Evolutionary conservation across 1,140 invertebrate genomes (phyloP).

Genomic region (Belonocnema kinseyi): DNA sequence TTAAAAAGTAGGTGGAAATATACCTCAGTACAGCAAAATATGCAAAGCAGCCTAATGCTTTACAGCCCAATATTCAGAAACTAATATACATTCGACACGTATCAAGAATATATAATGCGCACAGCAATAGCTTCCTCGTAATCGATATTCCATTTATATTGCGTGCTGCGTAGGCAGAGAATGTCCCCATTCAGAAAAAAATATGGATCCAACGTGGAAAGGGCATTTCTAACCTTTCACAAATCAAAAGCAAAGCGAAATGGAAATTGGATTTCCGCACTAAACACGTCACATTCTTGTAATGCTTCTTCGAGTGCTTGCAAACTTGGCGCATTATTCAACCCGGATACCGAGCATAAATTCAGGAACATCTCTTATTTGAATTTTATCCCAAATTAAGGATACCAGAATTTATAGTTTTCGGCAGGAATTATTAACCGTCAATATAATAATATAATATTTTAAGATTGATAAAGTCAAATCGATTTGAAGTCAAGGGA

Average conservation of each 20-base stretch:
- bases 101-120: conserved; percentile 26
- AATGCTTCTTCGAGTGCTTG: conserved; percentile 23
- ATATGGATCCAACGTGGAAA: neutral
- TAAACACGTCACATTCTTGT: conserved; percentile 1
- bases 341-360: neutral
- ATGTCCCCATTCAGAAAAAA: conserved; percentile 24
- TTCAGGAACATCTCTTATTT: neutral
- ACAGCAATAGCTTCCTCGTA: conserved; percentile 13
- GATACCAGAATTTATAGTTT: neutral
- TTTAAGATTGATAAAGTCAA: neutral
- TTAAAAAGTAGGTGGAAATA: neutral
- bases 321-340: conserved; percentile 3
- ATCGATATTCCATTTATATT: conserved; percentile 30
- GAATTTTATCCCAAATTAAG: neutral
- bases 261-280: conserved; percentile 17
- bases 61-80: conserved; percentile 20
- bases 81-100: conserved; percentile 30
- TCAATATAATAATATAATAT: neutral
- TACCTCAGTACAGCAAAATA: neutral
- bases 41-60: conserved; percentile 17
- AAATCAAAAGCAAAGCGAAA: conserved; percentile 27
- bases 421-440: neutral
- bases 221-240: conserved; percentile 14
- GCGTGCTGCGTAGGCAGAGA: conserved; percentile 4
- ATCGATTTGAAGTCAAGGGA: no score